phyloP scores from a whole-genome alignment of 2,888 invertebrate species.

The Camponotus fellah region DNA sequence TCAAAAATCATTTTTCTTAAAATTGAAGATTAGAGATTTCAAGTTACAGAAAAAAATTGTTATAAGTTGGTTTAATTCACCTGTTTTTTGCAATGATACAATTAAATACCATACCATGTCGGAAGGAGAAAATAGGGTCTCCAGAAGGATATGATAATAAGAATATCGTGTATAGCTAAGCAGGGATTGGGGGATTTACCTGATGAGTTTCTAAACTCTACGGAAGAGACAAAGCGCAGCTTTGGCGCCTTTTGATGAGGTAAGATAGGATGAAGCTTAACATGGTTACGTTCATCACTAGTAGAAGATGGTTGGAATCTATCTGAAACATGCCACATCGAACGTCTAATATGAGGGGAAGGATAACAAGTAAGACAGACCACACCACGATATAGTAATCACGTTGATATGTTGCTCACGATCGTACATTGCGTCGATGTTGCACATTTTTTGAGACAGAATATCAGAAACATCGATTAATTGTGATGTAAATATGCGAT shows the following conservation, averaged over 20 bases:
- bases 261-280: constrained; percentile 85
- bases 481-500: constrained; percentile 7
- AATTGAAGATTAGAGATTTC: neutral
- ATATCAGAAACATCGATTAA: constrained; percentile 6
- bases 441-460: constrained; percentile 27
- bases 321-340: constrained; percentile 88
- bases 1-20: no score
- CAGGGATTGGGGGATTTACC: constrained; percentile 86
- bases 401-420: constrained; percentile 32
- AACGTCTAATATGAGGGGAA: constrained; percentile 81
- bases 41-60: neutral
- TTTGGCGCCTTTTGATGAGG: constrained; percentile 89
- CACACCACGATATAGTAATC: constrained; percentile 59
- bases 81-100: constrained; percentile 16
- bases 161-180: constrained; percentile 58
- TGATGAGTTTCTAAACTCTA: constrained; percentile 93
- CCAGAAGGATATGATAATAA: constrained; percentile 3
- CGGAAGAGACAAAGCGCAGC: constrained; percentile 93
- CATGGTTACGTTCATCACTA: constrained; percentile 87
- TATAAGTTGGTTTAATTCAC: constrained; percentile 12
- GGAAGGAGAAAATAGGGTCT: neutral
- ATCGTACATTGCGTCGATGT: constrained; percentile 36
- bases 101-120: constrained; percentile 2
- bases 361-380: constrained; percentile 70
- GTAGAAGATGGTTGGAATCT: constrained; percentile 88